phyloP scores from a whole-genome alignment of 2,888 invertebrate species.

The Tigriopus californicus region DNA sequence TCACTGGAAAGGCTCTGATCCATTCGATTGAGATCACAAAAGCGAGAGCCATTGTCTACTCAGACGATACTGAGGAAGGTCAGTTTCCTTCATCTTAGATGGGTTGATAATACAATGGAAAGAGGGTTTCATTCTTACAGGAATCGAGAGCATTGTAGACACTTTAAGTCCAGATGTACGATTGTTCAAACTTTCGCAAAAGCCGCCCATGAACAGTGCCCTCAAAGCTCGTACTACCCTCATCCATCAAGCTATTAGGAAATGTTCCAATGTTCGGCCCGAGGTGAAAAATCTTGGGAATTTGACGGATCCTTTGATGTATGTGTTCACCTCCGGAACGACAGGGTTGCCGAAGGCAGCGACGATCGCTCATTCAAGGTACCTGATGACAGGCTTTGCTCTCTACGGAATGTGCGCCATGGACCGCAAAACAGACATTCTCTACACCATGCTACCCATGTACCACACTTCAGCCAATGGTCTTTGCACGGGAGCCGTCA shows the following conservation, averaged over 20 bases:
- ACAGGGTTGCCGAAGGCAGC: slow-evolving; percentile 75
- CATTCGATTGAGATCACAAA: slow-evolving; percentile 53
- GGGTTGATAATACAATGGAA: no score
- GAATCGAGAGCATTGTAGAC: no score
- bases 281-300: no score
- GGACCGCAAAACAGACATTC: not conserved
- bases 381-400: slow-evolving; percentile 29
- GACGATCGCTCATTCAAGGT: slow-evolving; percentile 81
- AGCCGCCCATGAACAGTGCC: no score
- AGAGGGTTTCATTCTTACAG: no score
- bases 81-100: no score
- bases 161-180: no score
- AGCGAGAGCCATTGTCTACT: slow-evolving; percentile 32
- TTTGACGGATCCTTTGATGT: slow-evolving; percentile 31
- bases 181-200: no score
- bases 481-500: slow-evolving; percentile 43
- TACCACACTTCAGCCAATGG: slow-evolving; percentile 85
- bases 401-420: slow-evolving; percentile 1
- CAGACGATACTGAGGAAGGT: slow-evolving; percentile 11
- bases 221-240: slow-evolving; percentile 33
- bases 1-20: slow-evolving; percentile 55
- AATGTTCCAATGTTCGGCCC: no score
- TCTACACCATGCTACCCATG: slow-evolving; percentile 42
- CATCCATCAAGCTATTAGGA: slow-evolving; percentile 28
- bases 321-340: slow-evolving; percentile 96